phyloP scores from a whole-genome alignment of 2,113 vertebrate genomes.

The Hipposideros armiger region DNA sequence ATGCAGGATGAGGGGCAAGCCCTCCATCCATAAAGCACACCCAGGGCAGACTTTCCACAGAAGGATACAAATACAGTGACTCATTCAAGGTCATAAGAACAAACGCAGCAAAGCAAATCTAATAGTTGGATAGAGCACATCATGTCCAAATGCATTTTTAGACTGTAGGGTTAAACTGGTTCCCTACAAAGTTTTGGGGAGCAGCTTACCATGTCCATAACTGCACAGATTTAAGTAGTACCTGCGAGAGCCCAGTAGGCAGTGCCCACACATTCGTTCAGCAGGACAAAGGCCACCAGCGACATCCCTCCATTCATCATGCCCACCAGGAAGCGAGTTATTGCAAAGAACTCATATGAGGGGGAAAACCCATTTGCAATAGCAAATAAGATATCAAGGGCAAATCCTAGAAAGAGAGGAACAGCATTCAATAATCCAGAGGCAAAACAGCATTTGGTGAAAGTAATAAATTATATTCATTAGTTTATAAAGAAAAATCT shows the following conservation, averaged over 20 bases:
- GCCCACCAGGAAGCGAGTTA: constrained; percentile 90
- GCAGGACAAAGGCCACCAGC: constrained; percentile 91
- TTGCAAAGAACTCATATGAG: constrained; percentile 88
- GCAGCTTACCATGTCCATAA: neutral
- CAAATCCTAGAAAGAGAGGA: constrained; percentile 87
- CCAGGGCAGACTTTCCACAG: neutral
- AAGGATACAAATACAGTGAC: neutral
- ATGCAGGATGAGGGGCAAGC: too few relatives aligned
- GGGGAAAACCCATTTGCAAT: constrained; percentile 90
- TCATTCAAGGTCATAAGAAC: neutral
- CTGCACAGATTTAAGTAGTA: constrained; percentile 67
- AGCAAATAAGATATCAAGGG: constrained; percentile 90
- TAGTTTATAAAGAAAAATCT: constrained; percentile 28
- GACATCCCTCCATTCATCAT: constrained; percentile 92
- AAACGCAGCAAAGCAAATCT: neutral
- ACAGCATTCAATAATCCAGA: constrained; percentile 54
- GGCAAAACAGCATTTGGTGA: constrained; percentile 35
- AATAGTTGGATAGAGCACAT: neutral
- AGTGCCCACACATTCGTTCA: constrained; percentile 91
- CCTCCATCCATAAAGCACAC: neutral
- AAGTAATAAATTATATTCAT: constrained; percentile 2
- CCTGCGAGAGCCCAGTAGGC: constrained; percentile 92
- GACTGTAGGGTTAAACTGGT: neutral
- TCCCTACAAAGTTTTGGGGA: neutral
- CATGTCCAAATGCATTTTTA: neutral